Base-by-base conservation (phyloP, 2,797 vertebrate genomes). In the Etheostoma perlongum region DNA sequence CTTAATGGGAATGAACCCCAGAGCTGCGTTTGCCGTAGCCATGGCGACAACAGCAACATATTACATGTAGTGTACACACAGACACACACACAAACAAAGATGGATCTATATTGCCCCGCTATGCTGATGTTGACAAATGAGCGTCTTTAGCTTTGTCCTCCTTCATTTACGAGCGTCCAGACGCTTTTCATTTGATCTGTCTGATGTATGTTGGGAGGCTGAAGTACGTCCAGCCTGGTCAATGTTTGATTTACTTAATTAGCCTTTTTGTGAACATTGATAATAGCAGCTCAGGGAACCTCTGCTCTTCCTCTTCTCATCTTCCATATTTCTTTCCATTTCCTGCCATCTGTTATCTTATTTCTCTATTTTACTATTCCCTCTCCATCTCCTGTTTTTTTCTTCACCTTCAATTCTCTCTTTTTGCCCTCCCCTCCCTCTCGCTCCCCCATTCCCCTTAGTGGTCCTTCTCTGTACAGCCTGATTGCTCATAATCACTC, bases 401-500 rank as follows among this genome's bases (percentile, higher is more conserved):
- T 16, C 25, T 51, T 8, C 36, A 19, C 49, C 60, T 15, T 18
- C 21, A 18, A 2, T 23, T 25, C 63, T 47, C 55, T n/a, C 16
- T 18, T 3, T 30, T 30, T 9, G 0, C 25, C 36, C 16, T 13
- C 33, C 15, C 44, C 47, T 5, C 11, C 1, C 54, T 15, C 64
- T 5, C 11, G 3, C 54, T 15, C 64, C 44, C 44, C 27, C 7
- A 5, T 25, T 58, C 72, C 81, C 83, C 72, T 75, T 33, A 63
- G 65, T 80, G 84, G 67, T 82, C 74, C 67, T 74, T 46, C 72
- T 81, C 74, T 66, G 78, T 67, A 18, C 73, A 55, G 81, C 74
- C 72, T 89, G 84, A 91, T 90, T 87, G 83, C 78, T 85, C 83
- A 66, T 91, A 86, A 89, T 92, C 84, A 83, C 87, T 88, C 84